Conservation (phyloP, 2,888 invertebrate species). For the Agriopis marginaria region DNA sequence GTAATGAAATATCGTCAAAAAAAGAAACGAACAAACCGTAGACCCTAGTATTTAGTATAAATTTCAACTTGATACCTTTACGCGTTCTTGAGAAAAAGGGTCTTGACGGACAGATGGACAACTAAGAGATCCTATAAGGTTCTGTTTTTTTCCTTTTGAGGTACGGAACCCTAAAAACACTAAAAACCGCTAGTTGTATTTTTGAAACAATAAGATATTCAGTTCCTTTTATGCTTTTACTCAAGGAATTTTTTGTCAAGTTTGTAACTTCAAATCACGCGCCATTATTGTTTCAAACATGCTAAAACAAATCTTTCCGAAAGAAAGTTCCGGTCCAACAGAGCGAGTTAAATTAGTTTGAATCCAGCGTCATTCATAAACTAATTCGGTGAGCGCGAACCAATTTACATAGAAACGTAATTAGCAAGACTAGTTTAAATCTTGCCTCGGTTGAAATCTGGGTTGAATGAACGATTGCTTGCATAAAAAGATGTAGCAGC, state of each 20-base stretch:
- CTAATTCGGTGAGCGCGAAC: slow-evolving; percentile 42
- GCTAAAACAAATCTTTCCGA: slow-evolving; percentile 15
- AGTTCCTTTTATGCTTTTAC: too few species aligned
- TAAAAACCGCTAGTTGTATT: too few species aligned
- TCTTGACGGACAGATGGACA: too few species aligned
- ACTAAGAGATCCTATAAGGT: too few species aligned
- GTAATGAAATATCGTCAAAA: too few species aligned
- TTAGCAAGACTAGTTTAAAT: slow-evolving; percentile 48
- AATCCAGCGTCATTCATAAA: slow-evolving; percentile 43
- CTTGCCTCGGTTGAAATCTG: slow-evolving; percentile 42
- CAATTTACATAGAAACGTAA: slow-evolving; percentile 57
- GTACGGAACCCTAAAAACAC: too few species aligned
- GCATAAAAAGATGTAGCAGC: slow-evolving; percentile 52
- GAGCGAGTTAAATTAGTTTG: slow-evolving; percentile 32
- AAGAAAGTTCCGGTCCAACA: slow-evolving; percentile 31
- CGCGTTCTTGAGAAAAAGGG: too few species aligned
- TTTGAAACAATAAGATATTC: too few species aligned
- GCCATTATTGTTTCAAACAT: slow-evolving; percentile 1
- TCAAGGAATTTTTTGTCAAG: background rate
- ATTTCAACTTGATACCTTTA: too few species aligned
- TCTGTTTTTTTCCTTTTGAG: too few species aligned
- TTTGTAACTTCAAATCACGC: slow-evolving; percentile 1
- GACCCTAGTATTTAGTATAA: too few species aligned
- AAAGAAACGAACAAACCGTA: too few species aligned
- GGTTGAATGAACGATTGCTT: slow-evolving; percentile 53